Percentiles rank a stretch among this genome's conserved stretches.
phyloP scores from a whole-genome alignment of 1,140 invertebrate genomes.

The Zaprionus camerounensis region DNA sequence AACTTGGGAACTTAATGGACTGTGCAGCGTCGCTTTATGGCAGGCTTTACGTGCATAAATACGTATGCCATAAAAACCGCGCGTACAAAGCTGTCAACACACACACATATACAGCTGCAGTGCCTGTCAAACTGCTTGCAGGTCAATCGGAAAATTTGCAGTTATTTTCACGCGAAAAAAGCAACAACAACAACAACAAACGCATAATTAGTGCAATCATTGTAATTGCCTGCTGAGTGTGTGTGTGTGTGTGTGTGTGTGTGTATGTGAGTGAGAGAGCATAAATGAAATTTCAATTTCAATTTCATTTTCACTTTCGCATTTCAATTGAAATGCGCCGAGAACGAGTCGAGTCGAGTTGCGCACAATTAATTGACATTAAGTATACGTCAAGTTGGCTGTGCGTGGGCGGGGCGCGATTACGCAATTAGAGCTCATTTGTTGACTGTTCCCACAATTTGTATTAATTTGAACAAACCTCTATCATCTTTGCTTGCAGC shows the following conservation, averaged over 20 bases:
- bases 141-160: constrained; percentile 25
- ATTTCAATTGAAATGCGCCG: constrained; percentile 1
- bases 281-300: constrained; percentile 20
- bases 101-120: constrained; percentile 37
- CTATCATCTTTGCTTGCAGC: constrained; percentile 41
- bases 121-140: constrained; percentile 48
- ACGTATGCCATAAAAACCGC: constrained; percentile 32
- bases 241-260: too few species aligned
- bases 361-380: background rate
- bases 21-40: constrained; percentile 52
- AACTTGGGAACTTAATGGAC: constrained; percentile 68
- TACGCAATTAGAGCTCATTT: constrained; percentile 21
- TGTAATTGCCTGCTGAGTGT: constrained; percentile 51
- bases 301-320: constrained; percentile 42
- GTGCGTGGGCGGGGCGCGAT: background rate
- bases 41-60: constrained; percentile 23
- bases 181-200: constrained; percentile 9
- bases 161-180: constrained; percentile 10
- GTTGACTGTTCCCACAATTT: constrained; percentile 29
- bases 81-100: constrained; percentile 40
- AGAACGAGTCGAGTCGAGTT: background rate
- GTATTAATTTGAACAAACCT: constrained; percentile 3
- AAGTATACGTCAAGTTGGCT: background rate
- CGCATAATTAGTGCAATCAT: constrained; percentile 66
- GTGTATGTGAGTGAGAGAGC: background rate